A percentile compares a stretch with the other conserved stretches of the same genome.
These are phyloP conservation scores for Oscheius onirici DNA, from an alignment of 2,888 invertebrate species.

Conservation along the genomic window DNA sequence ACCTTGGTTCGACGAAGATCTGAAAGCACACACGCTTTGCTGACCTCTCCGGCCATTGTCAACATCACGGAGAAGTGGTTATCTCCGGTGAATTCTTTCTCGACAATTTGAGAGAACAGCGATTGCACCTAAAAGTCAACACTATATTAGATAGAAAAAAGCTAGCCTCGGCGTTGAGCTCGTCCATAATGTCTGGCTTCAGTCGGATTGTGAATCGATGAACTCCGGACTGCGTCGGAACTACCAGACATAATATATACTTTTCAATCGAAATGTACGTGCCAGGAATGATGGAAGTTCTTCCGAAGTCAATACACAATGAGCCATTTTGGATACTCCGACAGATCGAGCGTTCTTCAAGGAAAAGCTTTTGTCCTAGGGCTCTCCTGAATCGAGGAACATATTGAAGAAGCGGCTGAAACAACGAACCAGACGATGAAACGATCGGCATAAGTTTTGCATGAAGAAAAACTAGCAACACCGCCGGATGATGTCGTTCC, in stretches of 20 bases:
- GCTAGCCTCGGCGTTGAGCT: conserved; percentile 9
- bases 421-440: conserved; percentile 62
- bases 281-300: conserved; percentile 57
- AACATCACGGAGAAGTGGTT: conserved; percentile 46
- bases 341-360: conserved; percentile 60
- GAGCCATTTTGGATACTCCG: conserved; percentile 50
- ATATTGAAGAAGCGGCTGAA: not conserved
- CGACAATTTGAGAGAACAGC: conserved; percentile 35
- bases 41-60: conserved; percentile 42
- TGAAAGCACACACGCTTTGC: conserved; percentile 43
- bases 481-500: conserved; percentile 59
- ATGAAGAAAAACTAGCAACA: conserved; percentile 53
- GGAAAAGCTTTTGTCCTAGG: conserved; percentile 56
- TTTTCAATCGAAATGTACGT: conserved; percentile 25
- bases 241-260: conserved; percentile 55
- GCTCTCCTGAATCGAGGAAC: conserved; percentile 57
- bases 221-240: conserved; percentile 65
- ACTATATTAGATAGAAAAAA: not conserved
- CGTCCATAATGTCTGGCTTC: conserved; percentile 11
- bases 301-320: conserved; percentile 62
- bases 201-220: conserved; percentile 55
- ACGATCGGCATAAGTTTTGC: conserved; percentile 50
- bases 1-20: conserved; percentile 36
- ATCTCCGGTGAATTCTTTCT: conserved; percentile 43
- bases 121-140: conserved; percentile 3